Evolutionary conservation across 2,797 vertebrate genomes (phyloP).

Genomic region (Semaprochilodus insignis): DNA sequence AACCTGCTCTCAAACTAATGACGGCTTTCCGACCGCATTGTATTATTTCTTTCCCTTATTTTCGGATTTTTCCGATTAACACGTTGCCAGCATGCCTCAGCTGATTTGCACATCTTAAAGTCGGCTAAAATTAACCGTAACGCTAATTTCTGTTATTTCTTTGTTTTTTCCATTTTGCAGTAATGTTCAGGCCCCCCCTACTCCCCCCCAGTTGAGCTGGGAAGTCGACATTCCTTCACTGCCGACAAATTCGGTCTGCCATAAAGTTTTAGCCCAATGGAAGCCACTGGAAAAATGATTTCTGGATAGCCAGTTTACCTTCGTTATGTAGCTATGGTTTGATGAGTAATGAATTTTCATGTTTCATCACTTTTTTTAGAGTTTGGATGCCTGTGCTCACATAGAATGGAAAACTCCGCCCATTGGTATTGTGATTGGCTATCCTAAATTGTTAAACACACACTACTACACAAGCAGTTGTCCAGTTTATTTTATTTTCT

Average conservation of each 20-base stretch:
- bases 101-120: conserved; percentile 27
- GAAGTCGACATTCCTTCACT: conserved; percentile 78
- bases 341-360: background rate
- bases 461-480: background rate
- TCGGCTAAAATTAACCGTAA: conserved; percentile 52
- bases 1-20: conserved; percentile 75
- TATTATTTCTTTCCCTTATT: conserved; percentile 26
- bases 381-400: conserved; percentile 78
- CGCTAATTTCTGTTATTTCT: conserved; percentile 81
- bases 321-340: background rate
- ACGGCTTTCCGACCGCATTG: conserved; percentile 64
- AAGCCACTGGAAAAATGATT: conserved; percentile 70
- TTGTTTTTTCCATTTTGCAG: conserved; percentile 87
- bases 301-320: background rate
- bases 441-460: conserved; percentile 48
- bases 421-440: conserved; percentile 58
- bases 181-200: conserved; percentile 74
- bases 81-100: conserved; percentile 20
- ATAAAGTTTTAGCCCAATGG: conserved; percentile 69
- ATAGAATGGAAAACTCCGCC: conserved; percentile 74
- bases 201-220: conserved; percentile 79
- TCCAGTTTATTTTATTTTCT: conserved; percentile 53
- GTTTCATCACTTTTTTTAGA: background rate
- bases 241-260: conserved; percentile 74
- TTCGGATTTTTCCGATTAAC: conserved; percentile 51